phyloP scores from a whole-genome alignment of 2,113 vertebrate genomes.

The Phaethon lepturus region DNA sequence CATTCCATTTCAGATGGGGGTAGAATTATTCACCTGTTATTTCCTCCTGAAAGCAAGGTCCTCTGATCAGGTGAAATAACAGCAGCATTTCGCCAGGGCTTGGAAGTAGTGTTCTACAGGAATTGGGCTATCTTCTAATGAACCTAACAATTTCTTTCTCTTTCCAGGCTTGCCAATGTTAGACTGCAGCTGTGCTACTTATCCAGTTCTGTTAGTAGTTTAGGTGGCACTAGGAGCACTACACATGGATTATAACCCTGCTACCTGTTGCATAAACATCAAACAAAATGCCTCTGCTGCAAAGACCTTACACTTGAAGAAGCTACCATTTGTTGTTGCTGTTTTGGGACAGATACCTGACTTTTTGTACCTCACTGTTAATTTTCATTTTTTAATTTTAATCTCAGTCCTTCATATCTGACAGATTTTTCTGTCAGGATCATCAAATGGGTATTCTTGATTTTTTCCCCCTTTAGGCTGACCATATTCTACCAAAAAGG shows the following conservation, averaged over 20 bases:
- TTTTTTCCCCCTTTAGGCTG: neutral
- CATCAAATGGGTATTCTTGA: neutral
- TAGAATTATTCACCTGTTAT: neutral
- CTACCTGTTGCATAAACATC: neutral
- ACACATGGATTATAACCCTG: neutral
- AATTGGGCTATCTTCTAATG: neutral
- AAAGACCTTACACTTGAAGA: neutral
- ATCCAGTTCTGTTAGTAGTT: neutral
- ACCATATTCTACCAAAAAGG: neutral
- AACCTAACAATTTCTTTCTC: neutral
- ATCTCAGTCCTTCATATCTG: neutral
- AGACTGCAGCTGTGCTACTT: neutral
- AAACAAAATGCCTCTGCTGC: neutral
- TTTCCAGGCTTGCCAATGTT: neutral
- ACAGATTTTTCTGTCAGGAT: neutral
- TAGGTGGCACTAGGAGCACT: neutral
- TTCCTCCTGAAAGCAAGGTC: neutral
- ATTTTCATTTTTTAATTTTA: neutral
- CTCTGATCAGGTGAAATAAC: neutral
- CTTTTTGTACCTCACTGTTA: neutral
- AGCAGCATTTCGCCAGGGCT: neutral
- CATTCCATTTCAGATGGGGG: neutral
- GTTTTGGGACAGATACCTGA: neutral
- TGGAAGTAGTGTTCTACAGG: neutral
- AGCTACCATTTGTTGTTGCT: neutral